Evolutionary conservation across 2,797 vertebrate species (phyloP).

Genomic region (Menidia menidia): DNA sequence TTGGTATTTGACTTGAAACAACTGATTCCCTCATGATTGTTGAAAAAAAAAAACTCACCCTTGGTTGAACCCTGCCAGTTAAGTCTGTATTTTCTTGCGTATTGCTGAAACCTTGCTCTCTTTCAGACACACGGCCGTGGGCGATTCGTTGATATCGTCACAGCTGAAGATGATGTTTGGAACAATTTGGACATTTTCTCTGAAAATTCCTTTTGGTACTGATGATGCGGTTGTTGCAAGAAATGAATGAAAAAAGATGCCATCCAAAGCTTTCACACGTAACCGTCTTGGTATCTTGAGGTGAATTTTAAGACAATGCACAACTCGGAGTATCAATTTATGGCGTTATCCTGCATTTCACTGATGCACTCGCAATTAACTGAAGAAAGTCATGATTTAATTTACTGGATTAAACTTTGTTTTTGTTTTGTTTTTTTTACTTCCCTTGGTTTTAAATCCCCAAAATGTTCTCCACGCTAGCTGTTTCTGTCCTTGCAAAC

Average conservation of each 20-base stretch:
- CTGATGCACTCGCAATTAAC: conserved; percentile 47
- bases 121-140: conserved; percentile 17
- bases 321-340: conserved; percentile 44
- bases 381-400: conserved; percentile 44
- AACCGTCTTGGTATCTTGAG: conserved; percentile 36
- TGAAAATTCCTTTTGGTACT: conserved; percentile 9
- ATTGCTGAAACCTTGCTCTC: conserved; percentile 53
- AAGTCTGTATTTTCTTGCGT: conserved; percentile 49
- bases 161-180: conserved; percentile 22
- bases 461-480: background rate
- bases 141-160: conserved; percentile 29
- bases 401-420: conserved; percentile 25
- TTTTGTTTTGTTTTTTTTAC: conserved; percentile 2
- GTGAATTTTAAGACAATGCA: conserved; percentile 39
- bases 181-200: conserved; percentile 21
- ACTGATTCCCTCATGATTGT: conserved; percentile 58
- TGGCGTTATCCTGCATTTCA: conserved; percentile 59
- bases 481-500: background rate
- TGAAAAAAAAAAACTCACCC: conserved; percentile 50
- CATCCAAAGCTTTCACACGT: conserved; percentile 21
- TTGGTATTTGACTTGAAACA: conserved; percentile 62
- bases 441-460: no score
- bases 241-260: conserved; percentile 1
- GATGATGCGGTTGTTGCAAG: background rate
- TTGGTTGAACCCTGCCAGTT: conserved; percentile 58